Evolutionary conservation across 1,140 invertebrate species (phyloP).

Genomic region (Drosophila varians): DNA sequence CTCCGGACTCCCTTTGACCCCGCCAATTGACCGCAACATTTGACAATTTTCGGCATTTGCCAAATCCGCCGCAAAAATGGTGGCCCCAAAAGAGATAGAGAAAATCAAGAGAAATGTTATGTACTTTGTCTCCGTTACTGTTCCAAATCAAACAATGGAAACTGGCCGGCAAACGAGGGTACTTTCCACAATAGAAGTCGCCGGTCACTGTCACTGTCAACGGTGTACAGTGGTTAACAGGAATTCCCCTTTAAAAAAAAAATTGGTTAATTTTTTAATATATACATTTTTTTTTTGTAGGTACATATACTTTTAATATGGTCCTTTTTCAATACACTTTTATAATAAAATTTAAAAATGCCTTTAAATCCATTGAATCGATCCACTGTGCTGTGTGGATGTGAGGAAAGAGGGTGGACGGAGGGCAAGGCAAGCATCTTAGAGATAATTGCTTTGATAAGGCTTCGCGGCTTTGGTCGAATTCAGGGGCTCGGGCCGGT

Average conservation of each 20-base stretch:
- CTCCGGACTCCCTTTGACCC: constrained; percentile 16
- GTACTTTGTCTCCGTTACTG: constrained; percentile 75
- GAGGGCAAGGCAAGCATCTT: constrained; percentile 51
- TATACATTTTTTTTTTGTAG: no score
- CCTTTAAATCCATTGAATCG: neutral
- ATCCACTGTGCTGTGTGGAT: constrained; percentile 16
- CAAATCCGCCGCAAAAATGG: constrained; percentile 33
- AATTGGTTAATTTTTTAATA: no score
- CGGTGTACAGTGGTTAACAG: constrained; percentile 17
- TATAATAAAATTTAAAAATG: no score
- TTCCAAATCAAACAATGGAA: constrained; percentile 63
- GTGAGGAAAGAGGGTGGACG: neutral
- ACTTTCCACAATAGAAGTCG: constrained; percentile 18
- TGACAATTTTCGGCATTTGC: constrained; percentile 69
- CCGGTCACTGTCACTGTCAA: constrained; percentile 32
- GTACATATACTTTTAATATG: no score
- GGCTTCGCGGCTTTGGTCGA: constrained; percentile 39
- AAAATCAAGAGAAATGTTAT: constrained; percentile 77
- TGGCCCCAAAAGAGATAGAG: constrained; percentile 19
- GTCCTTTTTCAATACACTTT: no score
- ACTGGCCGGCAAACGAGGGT: constrained; percentile 5
- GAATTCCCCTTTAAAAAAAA: no score
- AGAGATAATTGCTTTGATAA: constrained; percentile 80
- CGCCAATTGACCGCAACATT: constrained; percentile 75
- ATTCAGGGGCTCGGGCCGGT: constrained; percentile 9